Base-by-base conservation (phyloP, 1,140 invertebrate genomes). In the Saccostrea glomerata region DNA sequence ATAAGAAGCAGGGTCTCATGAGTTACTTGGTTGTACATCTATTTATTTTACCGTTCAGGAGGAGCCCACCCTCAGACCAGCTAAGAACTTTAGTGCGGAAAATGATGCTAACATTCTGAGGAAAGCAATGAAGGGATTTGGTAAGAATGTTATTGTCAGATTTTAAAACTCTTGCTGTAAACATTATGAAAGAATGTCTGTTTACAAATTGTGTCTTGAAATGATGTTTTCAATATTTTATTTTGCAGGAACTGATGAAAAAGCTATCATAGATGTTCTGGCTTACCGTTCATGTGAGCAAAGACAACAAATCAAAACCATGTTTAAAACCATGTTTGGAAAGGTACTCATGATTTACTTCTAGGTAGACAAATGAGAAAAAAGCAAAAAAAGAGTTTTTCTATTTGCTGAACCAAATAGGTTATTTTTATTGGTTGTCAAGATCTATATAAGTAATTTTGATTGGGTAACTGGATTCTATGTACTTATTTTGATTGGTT, bases 321-420 rank as follows among this genome's bases (percentile, higher is more conserved):
- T 97, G 9, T 99, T 97, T 95, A 99, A 99, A 95, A 98, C 97
- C 73, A 96, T 97, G 88, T 99, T 97, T 94, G 98, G 98, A 94
- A 98, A 98, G 95, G 97, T 97, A 92, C 89, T 88, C 40, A 20
- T 7, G 7, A 63, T 20, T 63, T 47, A 47, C 6, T 47, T 47
- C 47, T 47, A 60, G 13, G 20, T 17, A 60, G 58, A 60, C 13
- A 60, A 11, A 20, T 60, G 13, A 17, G 58, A 20, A 13, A 20
- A 3, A 20, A 58, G 15, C 13, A 11, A 60, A 13, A 20, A 60
- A 11, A 60, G 58, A 60, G 58, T 60, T 60, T 60, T 13, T 60
- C 7, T 60, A 20, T 63, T 20, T 6, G 17, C 58, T 20, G 58
- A 17, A 20, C 5, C 17, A 63, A 20, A 63, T 20, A 20, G 58